Evolutionary conservation across 2,113 vertebrate genomes (phyloP), one percentile per base, ranked within the genome.

Genomic region (Neogale vison): DNA sequence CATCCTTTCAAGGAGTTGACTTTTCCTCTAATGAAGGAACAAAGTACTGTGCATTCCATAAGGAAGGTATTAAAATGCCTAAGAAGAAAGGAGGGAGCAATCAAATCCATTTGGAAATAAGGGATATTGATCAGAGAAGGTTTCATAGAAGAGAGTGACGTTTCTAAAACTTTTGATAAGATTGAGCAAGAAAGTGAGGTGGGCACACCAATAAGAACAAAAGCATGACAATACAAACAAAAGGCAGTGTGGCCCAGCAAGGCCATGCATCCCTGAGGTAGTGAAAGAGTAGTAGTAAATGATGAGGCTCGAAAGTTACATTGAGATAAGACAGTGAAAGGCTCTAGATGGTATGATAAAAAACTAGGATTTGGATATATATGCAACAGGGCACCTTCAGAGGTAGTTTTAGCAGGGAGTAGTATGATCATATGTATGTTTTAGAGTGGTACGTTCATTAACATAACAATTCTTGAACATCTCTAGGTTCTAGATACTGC

Each of bases 161-260:
- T 93, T 83, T 94, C n/a, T 88, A 76, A 71, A 96, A 76, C 31
- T 74, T 97, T 39, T 72, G 45, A 21, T 79, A 52, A 77, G n/a
- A 8, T 87, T 90, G 67, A 87, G 45, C 0, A 59, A 72, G 39
- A 71, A 92, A 77, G 42, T n/a, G 31, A 94, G 13, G 20, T 77
- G 10, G 80, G 7, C 9, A 82, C 23, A 39, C 6, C 45, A 69
- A 13, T 24, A 55, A 59, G 63, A 88, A 61, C 31, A 94, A 55
- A 90, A 26, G n/a, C 50, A 1, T 65, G n/a, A 20, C 59, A 63
- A 17, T 61, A 55, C 84, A 69, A 81, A 69, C 21, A 77, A 31
- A 92, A 89, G 20, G 4, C 59, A 29, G 6, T 13, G 0, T 52
- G 74, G 63, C 42, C 34, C 26, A 67, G n/a, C n/a, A 67, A 87